Percentiles rank a stretch among this genome's conserved stretches.
Conservation (phyloP, 2,797 vertebrate genomes). For the Pseudochirops corinnae region DNA sequence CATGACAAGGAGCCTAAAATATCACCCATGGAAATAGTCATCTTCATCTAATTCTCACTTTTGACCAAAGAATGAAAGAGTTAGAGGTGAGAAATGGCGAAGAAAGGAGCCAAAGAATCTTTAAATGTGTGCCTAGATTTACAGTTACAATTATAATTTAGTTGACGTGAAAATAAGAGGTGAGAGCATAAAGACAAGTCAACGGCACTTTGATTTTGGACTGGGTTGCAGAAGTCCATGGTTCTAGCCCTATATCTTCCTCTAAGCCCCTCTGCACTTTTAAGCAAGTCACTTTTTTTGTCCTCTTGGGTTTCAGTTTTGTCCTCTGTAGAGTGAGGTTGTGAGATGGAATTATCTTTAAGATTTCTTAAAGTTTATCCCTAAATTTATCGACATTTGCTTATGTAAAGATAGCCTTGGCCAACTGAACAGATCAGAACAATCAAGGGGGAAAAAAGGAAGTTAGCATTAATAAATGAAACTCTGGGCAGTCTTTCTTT, state of each 20-base stretch:
- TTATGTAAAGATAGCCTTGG: background rate
- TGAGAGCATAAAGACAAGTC: rapidly evolving
- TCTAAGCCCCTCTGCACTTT: background rate
- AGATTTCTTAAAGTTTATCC: background rate
- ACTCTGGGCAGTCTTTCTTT: background rate
- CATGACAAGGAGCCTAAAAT: background rate
- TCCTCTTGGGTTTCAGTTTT: background rate
- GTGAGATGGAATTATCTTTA: background rate
- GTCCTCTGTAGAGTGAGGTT: background rate
- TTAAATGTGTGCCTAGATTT: rapidly evolving
- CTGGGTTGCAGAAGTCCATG: background rate
- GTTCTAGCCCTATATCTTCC: background rate
- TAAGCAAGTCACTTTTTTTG: background rate
- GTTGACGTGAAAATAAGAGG: background rate
- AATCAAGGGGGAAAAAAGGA: background rate
- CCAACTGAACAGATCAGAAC: background rate
- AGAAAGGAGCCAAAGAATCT: background rate
- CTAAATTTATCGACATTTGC: background rate
- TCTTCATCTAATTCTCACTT: background rate
- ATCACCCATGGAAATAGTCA: no score
- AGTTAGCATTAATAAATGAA: background rate
- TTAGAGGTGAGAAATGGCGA: background rate
- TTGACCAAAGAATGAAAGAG: background rate
- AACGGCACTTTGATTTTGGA: background rate
- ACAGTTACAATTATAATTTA: background rate